Conservation (phyloP, 2,888 invertebrate genomes). For the Apodemia zela region DNA sequence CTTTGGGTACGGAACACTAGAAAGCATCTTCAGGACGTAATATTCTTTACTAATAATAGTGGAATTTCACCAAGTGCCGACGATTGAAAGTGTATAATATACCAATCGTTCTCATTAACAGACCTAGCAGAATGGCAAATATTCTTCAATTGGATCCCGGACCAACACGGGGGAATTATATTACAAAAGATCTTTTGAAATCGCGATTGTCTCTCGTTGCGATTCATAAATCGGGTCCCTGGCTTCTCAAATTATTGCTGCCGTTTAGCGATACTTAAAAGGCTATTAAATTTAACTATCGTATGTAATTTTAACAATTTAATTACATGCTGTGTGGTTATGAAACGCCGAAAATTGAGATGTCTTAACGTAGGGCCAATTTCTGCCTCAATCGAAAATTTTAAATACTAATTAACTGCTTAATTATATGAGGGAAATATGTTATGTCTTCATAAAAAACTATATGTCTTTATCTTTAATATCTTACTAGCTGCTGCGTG, state of each 20-base stretch:
- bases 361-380: constrained; percentile 17
- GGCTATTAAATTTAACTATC: constrained; percentile 6
- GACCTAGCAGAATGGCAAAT: no score
- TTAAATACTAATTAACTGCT: background rate
- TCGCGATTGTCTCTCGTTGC: background rate
- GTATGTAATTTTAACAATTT: constrained; percentile 22
- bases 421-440: background rate
- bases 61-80: no score
- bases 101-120: no score
- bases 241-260: background rate
- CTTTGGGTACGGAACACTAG: no score
- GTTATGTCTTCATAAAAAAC: background rate
- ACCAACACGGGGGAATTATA: no score
- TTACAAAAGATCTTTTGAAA: background rate
- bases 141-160: no score
- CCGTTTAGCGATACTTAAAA: constrained; percentile 18
- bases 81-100: no score
- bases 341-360: constrained; percentile 22
- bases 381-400: background rate
- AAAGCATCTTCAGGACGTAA: no score
- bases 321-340: constrained; percentile 22
- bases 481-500: no score
- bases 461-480: no score
- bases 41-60: no score
- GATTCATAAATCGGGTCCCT: background rate